Percentiles rank a stretch among this genome's conserved stretches.
Evolutionary conservation across 92 coral and sea anemone species (phyloP).

Genomic region (Blastomussa wellsi): DNA sequence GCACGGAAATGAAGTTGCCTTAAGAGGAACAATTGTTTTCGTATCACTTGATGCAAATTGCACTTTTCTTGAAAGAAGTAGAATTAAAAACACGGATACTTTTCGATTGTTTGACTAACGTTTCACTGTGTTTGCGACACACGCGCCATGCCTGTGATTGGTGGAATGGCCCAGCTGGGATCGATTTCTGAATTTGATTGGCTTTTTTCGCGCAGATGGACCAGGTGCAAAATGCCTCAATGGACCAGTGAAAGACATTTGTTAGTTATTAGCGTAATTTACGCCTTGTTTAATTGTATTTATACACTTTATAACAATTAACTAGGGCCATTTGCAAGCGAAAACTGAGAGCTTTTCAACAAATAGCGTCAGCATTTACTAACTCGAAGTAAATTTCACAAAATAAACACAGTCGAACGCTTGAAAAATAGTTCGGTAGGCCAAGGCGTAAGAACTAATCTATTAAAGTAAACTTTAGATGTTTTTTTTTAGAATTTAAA

Average conservation of each 20-base stretch:
- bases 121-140: slow-evolving; percentile 64
- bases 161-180: slow-evolving; percentile 72
- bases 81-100: slow-evolving; percentile 76
- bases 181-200: slow-evolving; percentile 71
- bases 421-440: not conserved
- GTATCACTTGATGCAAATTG: slow-evolving; percentile 51
- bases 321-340: slow-evolving; percentile 65
- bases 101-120: slow-evolving; percentile 78
- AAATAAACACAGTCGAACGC: slow-evolving; percentile 45
- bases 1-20: slow-evolving; percentile 26
- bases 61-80: slow-evolving; percentile 60
- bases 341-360: slow-evolving; percentile 46
- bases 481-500: not conserved
- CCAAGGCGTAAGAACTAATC: not conserved
- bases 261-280: slow-evolving; percentile 83
- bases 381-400: slow-evolving; percentile 46
- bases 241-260: slow-evolving; percentile 73
- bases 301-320: slow-evolving; percentile 89
- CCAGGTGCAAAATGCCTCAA: slow-evolving; percentile 73
- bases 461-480: not conserved
- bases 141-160: slow-evolving; percentile 60
- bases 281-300: slow-evolving; percentile 77
- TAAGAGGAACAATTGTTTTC: slow-evolving; percentile 30
- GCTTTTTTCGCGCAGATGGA: slow-evolving; percentile 76
- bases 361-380: slow-evolving; percentile 62